Base-by-base conservation (phyloP, 2,888 invertebrate species). In the Drosophila histrio region DNA sequence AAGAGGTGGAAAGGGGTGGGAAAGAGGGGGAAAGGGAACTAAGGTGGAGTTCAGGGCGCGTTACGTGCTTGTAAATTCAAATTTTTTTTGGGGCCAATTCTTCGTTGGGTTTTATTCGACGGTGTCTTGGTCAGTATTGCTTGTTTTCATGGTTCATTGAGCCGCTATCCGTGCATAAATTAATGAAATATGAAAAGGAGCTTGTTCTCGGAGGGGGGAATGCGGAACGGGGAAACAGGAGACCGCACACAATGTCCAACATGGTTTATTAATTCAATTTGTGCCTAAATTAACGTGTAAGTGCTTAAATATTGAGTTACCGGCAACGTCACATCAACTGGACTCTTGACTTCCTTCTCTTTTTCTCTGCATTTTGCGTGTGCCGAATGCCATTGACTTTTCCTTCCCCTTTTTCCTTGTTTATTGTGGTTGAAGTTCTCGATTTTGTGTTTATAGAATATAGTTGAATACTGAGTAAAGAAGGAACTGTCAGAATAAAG, bases 261-360 rank as follows among this genome's bases (percentile, higher is more conserved):
- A 91, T 91, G 91, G 90, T 91, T 91, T 91, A 91, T 91, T 91
- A 91, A 91, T 91, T 91, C 91, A 91, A 91, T 91, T 91, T 91
- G 91, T 90, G 91, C 89, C 89, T 91, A 91, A 91, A 91, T 91
- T 91, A 91, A 91, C 90, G 90, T 90, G 86, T 89, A 90, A 90
- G 89, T 89, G 89, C 88, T 89, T 87, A 89, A 74, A 77, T 89
- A 90, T 89, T 89, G 86, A 89, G 88, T 90, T 90, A 88, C 88
- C 72, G 60, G 60, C 65, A 67, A 36, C 58, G 47, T 17, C 63
- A 71, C 60, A 71, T 49, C 36, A 71, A 39, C 50, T 30, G 30
- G 32, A 44, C 50, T 36, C 53, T 32, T 6, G 17, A 38, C 46
- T 60, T 62, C 52, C 47, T 34, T 6, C 39, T 24, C 19, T 21